Percentiles rank a stretch among this genome's conserved stretches.
Conservation (phyloP, 1,140 invertebrate genomes). For the Penaeus chinensis region DNA sequence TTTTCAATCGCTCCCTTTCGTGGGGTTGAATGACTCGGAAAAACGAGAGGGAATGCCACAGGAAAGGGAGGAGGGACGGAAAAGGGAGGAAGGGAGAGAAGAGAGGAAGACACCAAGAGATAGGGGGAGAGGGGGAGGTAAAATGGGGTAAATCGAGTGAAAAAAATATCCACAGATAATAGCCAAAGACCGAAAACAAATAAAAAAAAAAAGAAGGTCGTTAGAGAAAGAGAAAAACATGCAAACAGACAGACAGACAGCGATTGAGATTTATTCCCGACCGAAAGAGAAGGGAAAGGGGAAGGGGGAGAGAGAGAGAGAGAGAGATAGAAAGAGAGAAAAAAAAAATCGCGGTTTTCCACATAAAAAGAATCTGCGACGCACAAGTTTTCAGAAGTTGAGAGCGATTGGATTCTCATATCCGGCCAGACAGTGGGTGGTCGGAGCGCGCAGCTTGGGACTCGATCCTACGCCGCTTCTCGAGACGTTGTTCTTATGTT, state of each 20-base stretch:
- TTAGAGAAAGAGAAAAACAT: no score
- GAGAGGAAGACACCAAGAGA: no score
- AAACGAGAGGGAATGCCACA: conserved; percentile 26
- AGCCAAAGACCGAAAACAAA: no score
- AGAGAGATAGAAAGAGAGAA: not conserved
- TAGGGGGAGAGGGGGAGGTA: no score
- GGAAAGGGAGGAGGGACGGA: not conserved
- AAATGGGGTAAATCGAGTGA: no score
- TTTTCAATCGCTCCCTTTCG: conserved; percentile 42
- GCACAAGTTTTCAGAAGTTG: conserved; percentile 39
- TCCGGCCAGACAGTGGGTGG: conserved; percentile 49
- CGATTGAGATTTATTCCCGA: no score
- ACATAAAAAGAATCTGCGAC: conserved; percentile 29
- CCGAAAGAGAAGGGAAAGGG: no score
- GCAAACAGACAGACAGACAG: no score
- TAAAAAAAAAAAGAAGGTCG: no score
- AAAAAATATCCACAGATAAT: no score
- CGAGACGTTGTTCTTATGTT: no score
- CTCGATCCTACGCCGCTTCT: no score
- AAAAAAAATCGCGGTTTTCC: conserved; percentile 28
- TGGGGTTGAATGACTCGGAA: conserved; percentile 45
- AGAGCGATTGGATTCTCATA: conserved; percentile 48
- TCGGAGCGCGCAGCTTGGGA: not conserved
- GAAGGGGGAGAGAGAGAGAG: conserved; percentile 1
- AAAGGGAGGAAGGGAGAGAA: not conserved